Conservation (phyloP, 2,888 invertebrate genomes). For the Andricus curvator region DNA sequence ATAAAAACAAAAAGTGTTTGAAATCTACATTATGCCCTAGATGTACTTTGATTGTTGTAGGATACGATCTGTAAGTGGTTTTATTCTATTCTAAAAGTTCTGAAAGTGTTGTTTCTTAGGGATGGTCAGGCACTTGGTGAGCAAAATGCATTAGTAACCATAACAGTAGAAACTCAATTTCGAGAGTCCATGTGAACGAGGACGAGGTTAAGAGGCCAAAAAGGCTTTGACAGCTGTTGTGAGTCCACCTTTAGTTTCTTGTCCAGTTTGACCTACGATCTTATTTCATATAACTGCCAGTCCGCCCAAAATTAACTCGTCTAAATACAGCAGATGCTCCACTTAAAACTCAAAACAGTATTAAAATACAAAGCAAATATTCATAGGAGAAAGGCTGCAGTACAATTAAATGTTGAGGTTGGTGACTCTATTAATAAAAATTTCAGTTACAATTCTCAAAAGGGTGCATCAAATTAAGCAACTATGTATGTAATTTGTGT, state of each 20-base stretch:
- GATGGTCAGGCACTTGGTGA: not conserved
- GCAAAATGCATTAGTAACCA: conserved; percentile 27
- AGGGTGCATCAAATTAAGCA: not conserved
- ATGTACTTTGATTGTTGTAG: too few relatives aligned
- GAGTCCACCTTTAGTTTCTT: conserved; percentile 8
- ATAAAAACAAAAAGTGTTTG: too few relatives aligned
- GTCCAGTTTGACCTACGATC: conserved; percentile 5
- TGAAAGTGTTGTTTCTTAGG: too few relatives aligned
- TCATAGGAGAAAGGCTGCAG: not conserved
- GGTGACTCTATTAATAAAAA: not conserved
- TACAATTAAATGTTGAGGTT: not conserved
- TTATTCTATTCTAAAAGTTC: too few relatives aligned
- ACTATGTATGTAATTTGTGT: not conserved
- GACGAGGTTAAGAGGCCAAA: conserved; percentile 27
- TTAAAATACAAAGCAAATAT: not conserved
- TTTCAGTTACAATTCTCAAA: not conserved
- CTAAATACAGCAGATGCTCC: not conserved
- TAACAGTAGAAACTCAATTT: conserved; percentile 23
- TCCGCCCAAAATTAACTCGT: not conserved
- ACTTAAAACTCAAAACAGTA: not conserved
- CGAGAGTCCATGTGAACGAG: conserved; percentile 14
- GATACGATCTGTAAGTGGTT: too few relatives aligned
- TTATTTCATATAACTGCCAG: not conserved
- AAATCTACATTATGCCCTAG: too few relatives aligned
- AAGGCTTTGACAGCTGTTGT: conserved; percentile 32